Evolutionary conservation across 37 sponge, comb jelly and placozoan genomes (phyloP).

Genomic region (Mnemiopsis leidyi): DNA sequence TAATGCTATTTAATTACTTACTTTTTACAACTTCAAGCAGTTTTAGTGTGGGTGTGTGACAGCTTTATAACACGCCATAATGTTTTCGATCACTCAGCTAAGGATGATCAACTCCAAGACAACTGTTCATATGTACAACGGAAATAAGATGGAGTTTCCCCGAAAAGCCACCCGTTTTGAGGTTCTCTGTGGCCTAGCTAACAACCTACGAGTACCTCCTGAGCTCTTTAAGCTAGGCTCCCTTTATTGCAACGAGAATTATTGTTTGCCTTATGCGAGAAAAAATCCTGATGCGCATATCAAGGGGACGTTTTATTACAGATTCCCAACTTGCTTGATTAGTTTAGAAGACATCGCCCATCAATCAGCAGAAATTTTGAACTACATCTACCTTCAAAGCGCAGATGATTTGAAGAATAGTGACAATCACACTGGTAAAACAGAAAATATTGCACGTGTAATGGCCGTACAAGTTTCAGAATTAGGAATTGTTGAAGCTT

Average conservation of each 20-base stretch:
- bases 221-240: constrained; percentile 4
- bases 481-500: not conserved
- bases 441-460: not conserved
- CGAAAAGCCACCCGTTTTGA: constrained; percentile 43
- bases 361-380: not conserved
- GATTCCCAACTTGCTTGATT: not conserved
- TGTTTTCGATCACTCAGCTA: not conserved
- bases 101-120: constrained; percentile 3
- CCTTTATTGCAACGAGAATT: not conserved
- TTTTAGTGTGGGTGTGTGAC: no score
- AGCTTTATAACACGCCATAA: no score
- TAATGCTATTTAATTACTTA: no score
- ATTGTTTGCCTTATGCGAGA: constrained; percentile 10
- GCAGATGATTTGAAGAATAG: not conserved
- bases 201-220: not conserved
- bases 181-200: not conserved
- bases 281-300: constrained; percentile 15
- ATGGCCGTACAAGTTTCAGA: not conserved
- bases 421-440: not conserved
- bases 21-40: no score
- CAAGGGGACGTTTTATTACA: constrained; percentile 20
- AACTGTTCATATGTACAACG: not conserved
- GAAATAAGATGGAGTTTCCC: not conserved
- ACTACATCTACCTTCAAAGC: constrained; percentile 12
- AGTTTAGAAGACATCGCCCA: constrained; percentile 33